Base-by-base conservation (phyloP, 1,140 invertebrate species). In the Heterodera schachtii region DNA sequence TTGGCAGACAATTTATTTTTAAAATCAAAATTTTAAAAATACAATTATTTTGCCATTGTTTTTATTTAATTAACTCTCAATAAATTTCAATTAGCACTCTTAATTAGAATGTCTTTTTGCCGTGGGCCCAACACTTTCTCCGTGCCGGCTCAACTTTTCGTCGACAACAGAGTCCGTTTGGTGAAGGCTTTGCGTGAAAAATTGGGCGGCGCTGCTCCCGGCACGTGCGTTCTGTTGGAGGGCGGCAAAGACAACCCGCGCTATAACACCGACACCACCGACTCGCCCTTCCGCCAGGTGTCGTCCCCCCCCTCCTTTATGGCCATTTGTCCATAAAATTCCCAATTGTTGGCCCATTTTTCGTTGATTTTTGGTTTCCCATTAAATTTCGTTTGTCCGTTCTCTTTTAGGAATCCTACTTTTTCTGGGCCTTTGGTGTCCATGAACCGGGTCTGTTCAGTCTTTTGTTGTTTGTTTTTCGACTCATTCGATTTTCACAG, bases 381-480 rank as follows among this genome's bases (percentile, higher is more conserved):
- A 71, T 52, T 82, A 13, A 52, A 8, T 80, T 84, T 78, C 43
- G 52, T 81, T 47, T n/a, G 44, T 43, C 6, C 52, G n/a, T 19
- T 21, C 69, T 21, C 7, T 21, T 81, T 69, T 6, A 88, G 81
- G 88, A 89, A 80, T 89, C 88, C 2, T 89, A 89, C 75, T 89
- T 89, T 75, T 89, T 90, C 86, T 89, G 88, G 88, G 80, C 88
- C 4, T 89, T 89, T 78, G 88, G 88, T 49, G 88, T 90, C 21
- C 89, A 90, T 60, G 88, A 89, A 79, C 31, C 81, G 76, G 47
- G 57, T 64, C 11, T 11, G 52, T 52, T 52, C 16, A 3, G 8
- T 52, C 6, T 3, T 19, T 64, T n/a, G 13, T 4, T 64, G 13
- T 64, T 60, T 64, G 13, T 64, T 52, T 19, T 13, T 60, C 19